Conservation (phyloP, 2,113 vertebrate species). For the Cryptomyrus ogoouensis region DNA sequence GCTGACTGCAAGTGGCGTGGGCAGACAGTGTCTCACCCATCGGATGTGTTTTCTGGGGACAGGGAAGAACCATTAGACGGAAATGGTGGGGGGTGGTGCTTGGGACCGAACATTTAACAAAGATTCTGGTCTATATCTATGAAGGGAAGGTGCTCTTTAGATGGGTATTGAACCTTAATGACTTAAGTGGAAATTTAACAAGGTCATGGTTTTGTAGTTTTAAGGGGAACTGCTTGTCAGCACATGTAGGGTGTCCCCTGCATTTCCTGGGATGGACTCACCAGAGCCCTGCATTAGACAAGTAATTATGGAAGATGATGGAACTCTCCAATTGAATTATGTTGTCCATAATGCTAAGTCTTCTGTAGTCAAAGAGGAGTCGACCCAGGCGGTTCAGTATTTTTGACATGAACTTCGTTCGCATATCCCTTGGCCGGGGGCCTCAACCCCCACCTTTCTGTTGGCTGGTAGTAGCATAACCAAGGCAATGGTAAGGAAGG, state of each 20-base stretch:
- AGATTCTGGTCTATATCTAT: not conserved
- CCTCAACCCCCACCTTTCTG: not conserved
- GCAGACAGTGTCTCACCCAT: not conserved
- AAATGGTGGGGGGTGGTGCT: not conserved
- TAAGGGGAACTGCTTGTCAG: not conserved
- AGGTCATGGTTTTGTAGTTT: not conserved
- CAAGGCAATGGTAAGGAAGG: not conserved
- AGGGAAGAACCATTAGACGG: not conserved
- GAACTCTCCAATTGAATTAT: too few species aligned
- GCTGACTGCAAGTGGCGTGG: conserved; percentile 41
- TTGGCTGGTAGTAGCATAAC: not conserved
- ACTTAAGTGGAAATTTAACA: not conserved
- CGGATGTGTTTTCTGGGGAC: not conserved
- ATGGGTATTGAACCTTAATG: not conserved
- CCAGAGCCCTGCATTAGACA: not conserved
- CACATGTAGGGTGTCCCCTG: not conserved
- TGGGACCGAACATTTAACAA: not conserved
- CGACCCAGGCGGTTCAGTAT: not conserved
- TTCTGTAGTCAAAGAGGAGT: not conserved
- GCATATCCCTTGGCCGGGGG: not conserved
- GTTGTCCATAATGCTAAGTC: not conserved
- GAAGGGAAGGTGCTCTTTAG: not conserved
- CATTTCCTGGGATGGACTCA: not conserved
- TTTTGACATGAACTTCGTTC: not conserved
- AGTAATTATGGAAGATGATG: not conserved